phyloP scores from a whole-genome alignment of 2,113 vertebrate species.

The Neolamprologus ventralis region DNA sequence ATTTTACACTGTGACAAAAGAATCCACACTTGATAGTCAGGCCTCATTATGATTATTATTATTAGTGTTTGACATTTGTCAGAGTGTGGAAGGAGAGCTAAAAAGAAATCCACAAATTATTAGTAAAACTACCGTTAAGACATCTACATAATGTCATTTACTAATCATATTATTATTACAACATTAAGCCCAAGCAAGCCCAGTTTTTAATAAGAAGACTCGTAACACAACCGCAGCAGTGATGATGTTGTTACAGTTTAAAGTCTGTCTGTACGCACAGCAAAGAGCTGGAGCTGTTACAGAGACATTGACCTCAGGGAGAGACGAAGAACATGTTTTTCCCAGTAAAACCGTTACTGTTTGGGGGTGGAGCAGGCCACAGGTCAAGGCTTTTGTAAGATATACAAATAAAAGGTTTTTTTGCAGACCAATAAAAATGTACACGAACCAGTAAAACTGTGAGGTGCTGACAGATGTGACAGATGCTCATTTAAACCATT shows the following conservation, averaged over 20 bases:
- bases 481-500: neutral
- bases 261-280: accelerated
- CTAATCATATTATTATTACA: neutral
- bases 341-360: neutral
- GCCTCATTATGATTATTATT: too few species aligned
- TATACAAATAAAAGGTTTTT: neutral
- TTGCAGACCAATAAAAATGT: neutral
- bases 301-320: accelerated
- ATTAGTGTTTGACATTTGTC: neutral
- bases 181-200: neutral
- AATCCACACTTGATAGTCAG: too few species aligned
- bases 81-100: neutral
- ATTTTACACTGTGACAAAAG: too few species aligned
- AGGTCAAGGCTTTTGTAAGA: neutral
- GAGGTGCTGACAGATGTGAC: neutral
- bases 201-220: neutral
- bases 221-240: neutral
- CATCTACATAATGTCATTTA: neutral
- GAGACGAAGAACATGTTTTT: neutral
- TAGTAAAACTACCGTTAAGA: neutral
- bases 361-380: neutral
- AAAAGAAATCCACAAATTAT: neutral
- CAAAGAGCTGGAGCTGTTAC: neutral
- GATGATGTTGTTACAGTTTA: neutral
- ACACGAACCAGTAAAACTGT: neutral